A percentile compares a stretch with the other conserved stretches of the same genome.
phyloP scores from a whole-genome alignment of 2,113 vertebrate species.

The Calonectris borealis region DNA sequence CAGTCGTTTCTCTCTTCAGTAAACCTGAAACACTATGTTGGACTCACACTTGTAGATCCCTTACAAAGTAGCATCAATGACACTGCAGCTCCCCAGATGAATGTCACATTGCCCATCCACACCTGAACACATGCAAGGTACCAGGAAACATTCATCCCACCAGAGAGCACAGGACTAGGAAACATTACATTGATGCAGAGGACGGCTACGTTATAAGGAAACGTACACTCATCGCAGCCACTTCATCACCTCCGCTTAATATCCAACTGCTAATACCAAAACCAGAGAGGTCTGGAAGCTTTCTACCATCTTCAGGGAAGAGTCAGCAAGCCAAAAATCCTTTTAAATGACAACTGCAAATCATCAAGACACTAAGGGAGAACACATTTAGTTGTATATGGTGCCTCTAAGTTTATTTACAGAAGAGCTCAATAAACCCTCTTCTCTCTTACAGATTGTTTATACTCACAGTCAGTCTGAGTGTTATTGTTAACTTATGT shows the following conservation, averaged over 20 bases:
- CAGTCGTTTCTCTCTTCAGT: background rate
- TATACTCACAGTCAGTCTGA: background rate
- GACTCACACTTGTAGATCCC: background rate
- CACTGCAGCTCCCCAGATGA: background rate
- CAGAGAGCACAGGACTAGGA: background rate
- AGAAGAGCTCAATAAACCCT: background rate
- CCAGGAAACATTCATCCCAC: background rate
- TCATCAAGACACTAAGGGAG: background rate
- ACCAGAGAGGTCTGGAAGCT: background rate
- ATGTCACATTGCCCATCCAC: background rate
- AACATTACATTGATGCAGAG: background rate
- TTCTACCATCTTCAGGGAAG: background rate
- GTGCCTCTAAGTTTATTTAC: background rate
- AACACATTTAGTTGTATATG: background rate
- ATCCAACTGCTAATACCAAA: background rate
- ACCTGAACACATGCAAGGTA: background rate
- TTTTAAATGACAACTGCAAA: background rate
- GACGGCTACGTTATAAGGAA: background rate
- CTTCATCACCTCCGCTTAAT: background rate
- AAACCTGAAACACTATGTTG: background rate
- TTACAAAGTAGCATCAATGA: background rate
- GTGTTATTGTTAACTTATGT: background rate
- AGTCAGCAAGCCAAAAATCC: background rate
- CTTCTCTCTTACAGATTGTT: background rate
- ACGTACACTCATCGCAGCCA: fast-evolving